phyloP scores from a whole-genome alignment of 2,797 vertebrate species.

The Anolis apletophallus region DNA sequence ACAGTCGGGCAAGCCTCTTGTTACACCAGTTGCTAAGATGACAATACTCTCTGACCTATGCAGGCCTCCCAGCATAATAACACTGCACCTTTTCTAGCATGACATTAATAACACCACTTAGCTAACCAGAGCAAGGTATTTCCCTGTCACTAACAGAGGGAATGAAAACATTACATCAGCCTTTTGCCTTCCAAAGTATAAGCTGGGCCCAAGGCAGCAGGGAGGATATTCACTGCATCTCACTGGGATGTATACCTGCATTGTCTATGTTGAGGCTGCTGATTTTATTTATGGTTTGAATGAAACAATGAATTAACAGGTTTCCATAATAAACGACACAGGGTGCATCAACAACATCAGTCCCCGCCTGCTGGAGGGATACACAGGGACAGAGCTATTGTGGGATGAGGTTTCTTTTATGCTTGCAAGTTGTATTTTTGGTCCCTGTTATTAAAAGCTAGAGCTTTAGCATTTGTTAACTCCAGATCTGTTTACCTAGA shows the following conservation, averaged over 20 bases:
- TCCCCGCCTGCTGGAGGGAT: background rate
- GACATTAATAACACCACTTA: background rate
- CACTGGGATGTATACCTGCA: too few species aligned
- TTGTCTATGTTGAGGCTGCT: too few species aligned
- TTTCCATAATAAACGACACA: background rate
- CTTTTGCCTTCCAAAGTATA: background rate
- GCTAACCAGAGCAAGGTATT: background rate
- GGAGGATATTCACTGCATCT: background rate
- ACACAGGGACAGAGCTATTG: background rate
- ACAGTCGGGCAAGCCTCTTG: background rate
- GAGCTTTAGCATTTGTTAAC: background rate
- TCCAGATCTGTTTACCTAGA: background rate
- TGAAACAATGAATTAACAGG: background rate
- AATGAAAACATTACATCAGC: constrained; percentile 33
- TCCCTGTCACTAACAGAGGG: constrained; percentile 3
- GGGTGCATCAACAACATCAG: background rate
- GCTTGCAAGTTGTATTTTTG: background rate
- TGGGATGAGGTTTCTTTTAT: background rate
- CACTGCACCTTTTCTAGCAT: background rate
- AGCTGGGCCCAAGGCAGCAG: background rate
- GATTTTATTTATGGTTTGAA: too few species aligned
- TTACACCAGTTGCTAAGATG: background rate
- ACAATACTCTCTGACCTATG: background rate
- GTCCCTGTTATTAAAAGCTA: background rate
- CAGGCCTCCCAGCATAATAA: background rate